phyloP scores from a whole-genome alignment of 2,113 vertebrate species.

The Xenotilapia leptura region DNA sequence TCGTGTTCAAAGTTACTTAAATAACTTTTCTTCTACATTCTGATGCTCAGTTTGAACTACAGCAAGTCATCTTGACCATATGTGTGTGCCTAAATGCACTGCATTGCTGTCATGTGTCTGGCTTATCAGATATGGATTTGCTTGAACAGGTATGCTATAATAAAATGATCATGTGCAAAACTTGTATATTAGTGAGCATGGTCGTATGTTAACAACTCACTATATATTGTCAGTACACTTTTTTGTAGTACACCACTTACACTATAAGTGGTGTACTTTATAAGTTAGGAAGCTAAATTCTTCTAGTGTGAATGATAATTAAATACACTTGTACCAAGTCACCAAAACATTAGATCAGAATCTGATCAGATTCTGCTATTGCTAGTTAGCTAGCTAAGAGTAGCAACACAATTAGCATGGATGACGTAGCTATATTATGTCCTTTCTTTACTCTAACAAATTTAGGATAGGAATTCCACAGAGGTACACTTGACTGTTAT shows the following conservation, averaged over 20 bases:
- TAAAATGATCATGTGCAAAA: neutral
- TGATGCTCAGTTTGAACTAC: neutral
- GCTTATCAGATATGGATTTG: neutral
- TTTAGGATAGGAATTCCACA: neutral
- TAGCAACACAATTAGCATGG: neutral
- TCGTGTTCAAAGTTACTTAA: neutral
- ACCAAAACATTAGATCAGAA: neutral
- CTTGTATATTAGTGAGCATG: neutral
- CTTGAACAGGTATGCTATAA: neutral
- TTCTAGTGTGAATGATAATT: rapidly evolving
- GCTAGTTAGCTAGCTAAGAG: neutral
- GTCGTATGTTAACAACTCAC: neutral
- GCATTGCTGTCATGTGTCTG: neutral
- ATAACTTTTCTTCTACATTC: neutral
- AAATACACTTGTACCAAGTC: neutral
- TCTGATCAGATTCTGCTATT: neutral
- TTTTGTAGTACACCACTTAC: neutral
- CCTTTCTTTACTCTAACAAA: neutral
- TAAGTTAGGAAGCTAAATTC: neutral
- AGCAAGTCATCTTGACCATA: rapidly evolving
- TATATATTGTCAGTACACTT: neutral
- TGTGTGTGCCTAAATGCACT: neutral
- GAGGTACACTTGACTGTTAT: neutral
- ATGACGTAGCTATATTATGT: neutral
- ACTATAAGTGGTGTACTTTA: neutral